Percentiles rank a stretch among this genome's conserved stretches.
Evolutionary conservation across 2,797 vertebrate genomes (phyloP).

Genomic region (Allobates femoralis): DNA sequence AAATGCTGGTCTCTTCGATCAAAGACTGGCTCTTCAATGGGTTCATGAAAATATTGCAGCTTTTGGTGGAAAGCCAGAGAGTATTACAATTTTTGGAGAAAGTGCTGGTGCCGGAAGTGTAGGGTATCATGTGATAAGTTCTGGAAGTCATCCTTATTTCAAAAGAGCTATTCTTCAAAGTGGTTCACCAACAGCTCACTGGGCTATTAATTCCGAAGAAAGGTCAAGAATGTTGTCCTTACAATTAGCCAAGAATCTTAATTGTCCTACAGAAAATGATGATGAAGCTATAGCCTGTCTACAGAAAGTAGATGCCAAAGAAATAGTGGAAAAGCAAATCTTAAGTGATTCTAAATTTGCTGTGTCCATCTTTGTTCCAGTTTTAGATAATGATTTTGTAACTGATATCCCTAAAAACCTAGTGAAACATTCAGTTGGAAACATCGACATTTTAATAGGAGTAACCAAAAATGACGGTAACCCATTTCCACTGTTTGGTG

Average conservation of each 20-base stretch:
- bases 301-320: conserved; percentile 61
- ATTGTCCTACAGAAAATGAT: conserved; percentile 67
- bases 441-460: conserved; percentile 75
- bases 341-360: neutral
- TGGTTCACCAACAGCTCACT: conserved; percentile 71
- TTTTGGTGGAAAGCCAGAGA: conserved; percentile 77
- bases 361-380: conserved; percentile 66
- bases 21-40: conserved; percentile 78
- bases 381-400: conserved; percentile 75
- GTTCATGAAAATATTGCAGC: conserved; percentile 75
- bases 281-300: conserved; percentile 72
- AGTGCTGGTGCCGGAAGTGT: conserved; percentile 78
- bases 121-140: conserved; percentile 76
- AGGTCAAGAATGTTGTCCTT: conserved; percentile 69
- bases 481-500: conserved; percentile 67
- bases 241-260: conserved; percentile 68
- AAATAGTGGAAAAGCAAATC: conserved; percentile 66
- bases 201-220: conserved; percentile 67
- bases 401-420: conserved; percentile 70
- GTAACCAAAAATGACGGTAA: conserved; percentile 77
- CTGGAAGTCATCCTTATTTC: conserved; percentile 75
- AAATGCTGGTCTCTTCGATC: conserved; percentile 78
- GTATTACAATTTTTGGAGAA: conserved; percentile 79
- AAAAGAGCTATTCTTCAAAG: conserved; percentile 78
- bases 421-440: conserved; percentile 67